phyloP scores from a whole-genome alignment of 2,113 vertebrate genomes.

The Andinoacara biseriatus region DNA sequence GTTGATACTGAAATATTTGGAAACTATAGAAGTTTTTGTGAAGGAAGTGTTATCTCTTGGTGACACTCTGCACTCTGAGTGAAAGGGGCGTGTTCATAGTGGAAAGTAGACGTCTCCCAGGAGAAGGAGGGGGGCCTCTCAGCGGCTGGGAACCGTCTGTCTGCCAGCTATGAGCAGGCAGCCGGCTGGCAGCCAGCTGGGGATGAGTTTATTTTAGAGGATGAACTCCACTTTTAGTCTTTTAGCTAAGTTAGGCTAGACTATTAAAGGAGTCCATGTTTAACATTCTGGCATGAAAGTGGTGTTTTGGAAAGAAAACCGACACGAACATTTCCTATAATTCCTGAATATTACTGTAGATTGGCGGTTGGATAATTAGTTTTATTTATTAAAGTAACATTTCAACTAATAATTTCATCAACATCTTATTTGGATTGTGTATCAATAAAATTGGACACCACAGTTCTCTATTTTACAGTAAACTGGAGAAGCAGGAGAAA shows the following conservation, averaged over 20 bases:
- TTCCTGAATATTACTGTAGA: neutral
- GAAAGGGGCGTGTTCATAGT: neutral
- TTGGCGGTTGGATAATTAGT: neutral
- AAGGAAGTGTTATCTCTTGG: neutral
- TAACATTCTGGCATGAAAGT: conserved; percentile 2
- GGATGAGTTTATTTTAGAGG: neutral
- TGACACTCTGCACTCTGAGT: neutral
- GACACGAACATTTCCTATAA: neutral
- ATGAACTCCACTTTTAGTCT: neutral
- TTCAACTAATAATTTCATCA: neutral
- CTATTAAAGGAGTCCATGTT: neutral
- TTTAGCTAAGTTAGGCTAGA: neutral
- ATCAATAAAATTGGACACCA: neutral
- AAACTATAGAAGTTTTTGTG: neutral
- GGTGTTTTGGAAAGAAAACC: neutral
- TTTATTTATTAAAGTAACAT: neutral
- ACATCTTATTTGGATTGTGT: neutral
- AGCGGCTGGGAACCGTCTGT: too few species aligned
- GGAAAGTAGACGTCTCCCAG: neutral
- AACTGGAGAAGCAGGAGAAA: neutral
- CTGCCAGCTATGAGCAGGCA: too few species aligned
- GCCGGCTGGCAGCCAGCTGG: too few species aligned
- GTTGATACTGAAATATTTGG: neutral
- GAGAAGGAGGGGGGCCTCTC: neutral
- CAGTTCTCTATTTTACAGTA: neutral